These are phyloP conservation scores for Heteropelma amictum DNA, from an alignment of 2,888 invertebrate species.

Conservation along the genomic window DNA sequence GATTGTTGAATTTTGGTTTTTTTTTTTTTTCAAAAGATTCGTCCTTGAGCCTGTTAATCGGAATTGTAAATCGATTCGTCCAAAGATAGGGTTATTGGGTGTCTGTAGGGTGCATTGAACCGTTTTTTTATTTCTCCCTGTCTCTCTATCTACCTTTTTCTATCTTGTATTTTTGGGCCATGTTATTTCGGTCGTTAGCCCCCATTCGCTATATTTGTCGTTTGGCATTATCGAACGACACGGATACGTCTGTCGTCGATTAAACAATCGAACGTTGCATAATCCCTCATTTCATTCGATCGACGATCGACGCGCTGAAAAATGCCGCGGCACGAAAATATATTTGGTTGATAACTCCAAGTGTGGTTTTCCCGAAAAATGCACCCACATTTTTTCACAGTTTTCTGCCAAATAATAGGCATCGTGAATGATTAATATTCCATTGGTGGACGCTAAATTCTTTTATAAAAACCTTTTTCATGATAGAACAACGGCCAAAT, in stretches of 20 bases:
- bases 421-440: too few species aligned
- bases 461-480: too few species aligned
- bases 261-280: not conserved
- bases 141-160: not conserved
- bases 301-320: conserved; percentile 35
- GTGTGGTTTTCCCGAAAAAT: too few species aligned
- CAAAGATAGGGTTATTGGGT: conserved; percentile 69
- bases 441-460: too few species aligned
- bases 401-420: too few species aligned
- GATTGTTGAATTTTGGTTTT: not conserved
- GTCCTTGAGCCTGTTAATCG: conserved; percentile 59
- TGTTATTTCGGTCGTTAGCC: conserved; percentile 64
- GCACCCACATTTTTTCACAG: too few species aligned
- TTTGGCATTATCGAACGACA: conserved; percentile 71
- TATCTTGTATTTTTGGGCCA: conserved; percentile 38
- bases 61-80: conserved; percentile 69
- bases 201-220: conserved; percentile 74
- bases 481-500: too few species aligned
- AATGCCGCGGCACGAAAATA: not conserved
- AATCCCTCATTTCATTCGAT: conserved; percentile 11
- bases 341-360: too few species aligned
- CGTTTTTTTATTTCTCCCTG: conserved; percentile 48
- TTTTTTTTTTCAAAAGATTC: conserved; percentile 21
- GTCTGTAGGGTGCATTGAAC: conserved; percentile 61
- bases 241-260: conserved; percentile 28